Evolutionary conservation across 2,113 vertebrate genomes (phyloP).

Genomic region (Sceloporus tristichus): DNA sequence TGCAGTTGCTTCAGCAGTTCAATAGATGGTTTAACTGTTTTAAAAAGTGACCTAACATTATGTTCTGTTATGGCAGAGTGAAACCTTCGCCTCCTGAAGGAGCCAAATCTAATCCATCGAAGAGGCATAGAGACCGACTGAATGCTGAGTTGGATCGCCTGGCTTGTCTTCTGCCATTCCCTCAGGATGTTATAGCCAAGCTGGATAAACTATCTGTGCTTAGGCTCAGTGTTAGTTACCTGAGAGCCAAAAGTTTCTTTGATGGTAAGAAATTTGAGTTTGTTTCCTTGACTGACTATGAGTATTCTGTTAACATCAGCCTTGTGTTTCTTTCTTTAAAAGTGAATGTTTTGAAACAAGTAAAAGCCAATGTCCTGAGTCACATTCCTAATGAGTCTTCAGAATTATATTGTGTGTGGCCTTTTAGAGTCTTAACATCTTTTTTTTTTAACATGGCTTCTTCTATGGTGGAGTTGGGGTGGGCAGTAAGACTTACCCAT

Average conservation of each 20-base stretch:
- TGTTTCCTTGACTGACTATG: slow-evolving; percentile 38
- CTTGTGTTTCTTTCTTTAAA: not conserved
- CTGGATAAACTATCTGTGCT: slow-evolving; percentile 90
- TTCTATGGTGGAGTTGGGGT: too few relatives aligned
- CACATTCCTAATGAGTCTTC: not conserved
- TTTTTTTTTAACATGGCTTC: not conserved
- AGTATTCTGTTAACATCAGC: slow-evolving; percentile 18
- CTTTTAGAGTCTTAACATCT: not conserved
- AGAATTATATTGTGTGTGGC: not conserved
- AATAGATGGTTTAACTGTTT: not conserved
- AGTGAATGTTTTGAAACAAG: not conserved
- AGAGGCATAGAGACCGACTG: slow-evolving; percentile 87
- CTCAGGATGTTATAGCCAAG: slow-evolving; percentile 87
- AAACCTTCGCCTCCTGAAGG: slow-evolving; percentile 81
- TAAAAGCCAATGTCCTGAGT: slow-evolving; percentile 21
- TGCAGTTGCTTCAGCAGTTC: too few relatives aligned
- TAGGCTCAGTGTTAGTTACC: slow-evolving; percentile 88
- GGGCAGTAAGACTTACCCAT: not conserved
- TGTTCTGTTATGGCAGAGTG: slow-evolving; percentile 69
- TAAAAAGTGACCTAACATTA: slow-evolving; percentile 15
- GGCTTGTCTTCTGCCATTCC: slow-evolving; percentile 86
- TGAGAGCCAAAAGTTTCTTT: slow-evolving; percentile 89
- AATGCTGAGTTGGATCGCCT: slow-evolving; percentile 87
- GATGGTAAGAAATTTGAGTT: slow-evolving; percentile 80
- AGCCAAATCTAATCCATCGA: slow-evolving; percentile 88